phyloP scores from a whole-genome alignment of 1,140 invertebrate genomes.

The Pseudobourletiella spinata region DNA sequence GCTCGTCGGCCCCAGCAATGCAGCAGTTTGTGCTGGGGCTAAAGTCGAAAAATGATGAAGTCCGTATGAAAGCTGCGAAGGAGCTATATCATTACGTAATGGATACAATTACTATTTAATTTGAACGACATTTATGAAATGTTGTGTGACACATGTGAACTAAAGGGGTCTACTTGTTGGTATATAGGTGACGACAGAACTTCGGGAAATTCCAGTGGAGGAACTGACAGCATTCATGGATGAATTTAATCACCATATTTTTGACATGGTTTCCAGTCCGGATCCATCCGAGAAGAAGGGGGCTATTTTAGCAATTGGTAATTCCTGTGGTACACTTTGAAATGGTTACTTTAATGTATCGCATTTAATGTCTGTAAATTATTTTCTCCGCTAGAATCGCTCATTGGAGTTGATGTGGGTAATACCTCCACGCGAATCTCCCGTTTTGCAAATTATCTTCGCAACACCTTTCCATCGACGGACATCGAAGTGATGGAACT shows the following conservation, averaged over 20 bases:
- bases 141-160: no score
- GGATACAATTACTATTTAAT: background rate
- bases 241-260: conserved; percentile 91
- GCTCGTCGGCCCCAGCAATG: conserved; percentile 46
- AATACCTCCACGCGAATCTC: conserved; percentile 82
- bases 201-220: conserved; percentile 83
- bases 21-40: conserved; percentile 73
- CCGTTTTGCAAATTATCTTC: conserved; percentile 84
- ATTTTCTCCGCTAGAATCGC: conserved; percentile 60
- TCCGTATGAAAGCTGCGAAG: conserved; percentile 69
- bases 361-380: background rate
- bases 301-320: conserved; percentile 86
- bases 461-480: conserved; percentile 77
- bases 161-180: no score
- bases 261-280: conserved; percentile 86
- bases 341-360: background rate
- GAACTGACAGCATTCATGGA: conserved; percentile 84
- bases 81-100: conserved; percentile 78
- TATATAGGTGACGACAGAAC: conserved; percentile 65
- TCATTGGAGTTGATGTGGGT: conserved; percentile 85
- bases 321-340: conserved; percentile 27
- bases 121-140: no score
- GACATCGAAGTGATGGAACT: conserved; percentile 91
- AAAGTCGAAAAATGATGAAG: conserved; percentile 78
- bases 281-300: conserved; percentile 93